These are phyloP conservation scores for Torymus tubicola DNA, from an alignment of 2,888 invertebrate genomes.

Conservation along the genomic window DNA sequence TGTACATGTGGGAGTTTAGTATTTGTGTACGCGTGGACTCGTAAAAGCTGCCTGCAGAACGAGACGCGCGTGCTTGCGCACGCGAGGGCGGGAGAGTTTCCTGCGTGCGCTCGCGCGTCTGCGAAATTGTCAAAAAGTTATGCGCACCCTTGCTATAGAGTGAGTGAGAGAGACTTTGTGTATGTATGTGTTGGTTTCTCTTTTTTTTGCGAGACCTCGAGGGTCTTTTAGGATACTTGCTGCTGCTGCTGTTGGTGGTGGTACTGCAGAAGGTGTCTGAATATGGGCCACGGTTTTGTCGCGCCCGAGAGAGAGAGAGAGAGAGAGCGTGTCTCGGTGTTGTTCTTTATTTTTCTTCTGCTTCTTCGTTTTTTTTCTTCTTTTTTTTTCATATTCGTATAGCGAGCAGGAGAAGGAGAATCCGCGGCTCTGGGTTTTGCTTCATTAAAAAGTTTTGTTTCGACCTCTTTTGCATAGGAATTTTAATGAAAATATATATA, in stretches of 20 bases:
- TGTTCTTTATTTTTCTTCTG: too few species aligned
- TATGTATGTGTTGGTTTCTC: not conserved
- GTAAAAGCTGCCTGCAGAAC: slow-evolving; percentile 32
- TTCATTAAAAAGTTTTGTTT: slow-evolving; percentile 38
- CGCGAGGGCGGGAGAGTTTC: slow-evolving; percentile 7
- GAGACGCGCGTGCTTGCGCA: too few species aligned
- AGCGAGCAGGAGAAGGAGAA: not conserved
- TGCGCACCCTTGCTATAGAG: not conserved
- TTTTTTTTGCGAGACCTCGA: slow-evolving; percentile 12
- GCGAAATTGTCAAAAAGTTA: slow-evolving; percentile 53
- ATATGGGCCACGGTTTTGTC: slow-evolving; percentile 36
- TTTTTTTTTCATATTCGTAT: slow-evolving; percentile 6
- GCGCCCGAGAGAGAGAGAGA: not conserved
- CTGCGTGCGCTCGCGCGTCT: not conserved
- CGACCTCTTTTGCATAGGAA: not conserved
- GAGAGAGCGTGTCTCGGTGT: not conserved
- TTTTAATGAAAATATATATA: slow-evolving; percentile 6
- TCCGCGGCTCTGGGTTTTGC: not conserved
- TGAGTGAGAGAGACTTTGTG: not conserved
- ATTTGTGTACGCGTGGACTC: slow-evolving; percentile 9
- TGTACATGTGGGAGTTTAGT: not conserved
- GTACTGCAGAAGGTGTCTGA: slow-evolving; percentile 17
- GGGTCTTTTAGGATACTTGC: slow-evolving; percentile 1
- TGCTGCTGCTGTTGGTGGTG: too few species aligned
- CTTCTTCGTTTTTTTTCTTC: not conserved